Conservation (phyloP, 2,888 invertebrate genomes). For the Cryptocephalus primarius region DNA sequence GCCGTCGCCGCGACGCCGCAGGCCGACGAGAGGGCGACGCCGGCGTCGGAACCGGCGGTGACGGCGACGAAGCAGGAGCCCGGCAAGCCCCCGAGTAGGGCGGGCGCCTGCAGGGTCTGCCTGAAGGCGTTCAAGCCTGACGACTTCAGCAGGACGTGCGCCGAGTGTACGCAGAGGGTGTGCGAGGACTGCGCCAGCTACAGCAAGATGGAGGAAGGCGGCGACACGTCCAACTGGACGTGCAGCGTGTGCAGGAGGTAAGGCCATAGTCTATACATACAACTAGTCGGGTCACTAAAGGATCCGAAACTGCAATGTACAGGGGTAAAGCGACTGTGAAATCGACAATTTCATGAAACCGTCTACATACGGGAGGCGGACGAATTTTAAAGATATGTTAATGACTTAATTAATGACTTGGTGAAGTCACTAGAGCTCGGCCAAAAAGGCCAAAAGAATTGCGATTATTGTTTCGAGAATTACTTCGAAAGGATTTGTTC, state of each 20-base stretch:
- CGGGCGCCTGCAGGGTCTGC: constrained; percentile 72
- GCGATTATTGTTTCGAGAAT: too few relatives aligned
- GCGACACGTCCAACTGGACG: constrained; percentile 78
- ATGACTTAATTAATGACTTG: too few relatives aligned
- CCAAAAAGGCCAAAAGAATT: too few relatives aligned
- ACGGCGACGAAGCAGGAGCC: constrained; percentile 46
- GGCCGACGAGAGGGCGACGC: constrained; percentile 21
- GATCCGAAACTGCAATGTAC: too few relatives aligned
- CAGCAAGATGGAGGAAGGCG: constrained; percentile 72
- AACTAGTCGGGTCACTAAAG: too few relatives aligned
- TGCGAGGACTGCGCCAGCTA: constrained; percentile 92
- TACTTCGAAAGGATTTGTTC: too few relatives aligned
- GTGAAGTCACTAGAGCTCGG: too few relatives aligned
- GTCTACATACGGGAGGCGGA: too few relatives aligned
- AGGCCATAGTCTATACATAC: constrained; percentile 2
- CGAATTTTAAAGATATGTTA: too few relatives aligned
- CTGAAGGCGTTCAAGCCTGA: constrained; percentile 81
- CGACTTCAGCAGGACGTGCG: constrained; percentile 79
- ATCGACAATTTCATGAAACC: too few relatives aligned
- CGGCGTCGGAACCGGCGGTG: constrained; percentile 29
- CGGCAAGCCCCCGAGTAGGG: constrained; percentile 63
- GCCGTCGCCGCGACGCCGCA: constrained; percentile 13
- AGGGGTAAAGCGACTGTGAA: too few relatives aligned
- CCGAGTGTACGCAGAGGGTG: constrained; percentile 77
- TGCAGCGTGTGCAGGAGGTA: constrained; percentile 72